Evolutionary conservation across 2,797 vertebrate species (phyloP), one percentile per base, ranked within the genome.

Genomic region (Scarus forsteni): DNA sequence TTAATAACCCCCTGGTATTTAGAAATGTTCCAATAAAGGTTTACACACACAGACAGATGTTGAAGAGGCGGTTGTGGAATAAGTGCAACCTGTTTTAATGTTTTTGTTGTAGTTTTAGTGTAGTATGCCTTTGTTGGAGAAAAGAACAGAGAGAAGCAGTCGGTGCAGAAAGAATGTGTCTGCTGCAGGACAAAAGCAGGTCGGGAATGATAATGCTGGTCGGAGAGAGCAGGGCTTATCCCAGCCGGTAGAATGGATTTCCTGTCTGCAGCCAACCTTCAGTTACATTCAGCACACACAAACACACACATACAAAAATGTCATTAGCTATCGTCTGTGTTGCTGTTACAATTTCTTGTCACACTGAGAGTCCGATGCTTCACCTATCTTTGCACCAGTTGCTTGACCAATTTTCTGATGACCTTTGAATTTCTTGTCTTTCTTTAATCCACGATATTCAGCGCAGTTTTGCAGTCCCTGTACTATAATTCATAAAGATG

Each of bases 231-330:
- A 54, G 73, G 80, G 90, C 88, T 94, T 90, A 93, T 89, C 79
- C 82, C 79, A 44, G 46, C 83, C 84, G 80, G 81, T 84, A 85
- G 85, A 79, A 45, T 73, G 91, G 92, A 94, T 92, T 94, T 94
- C 91, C 93, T 92, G 91, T 79, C 79, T 66, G 84, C 83, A 83
- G 73, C 87, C 84, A 91, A 78, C 80, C 73, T 83, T 91, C 87
- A 82, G 71, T 84, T 75, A 77, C 66, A 83, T 83, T 55, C 44
- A 57, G 67, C 63, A 66, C 16, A 54, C 52, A 18, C 55, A 60
- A 56, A 66, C 46, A 66, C 45, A 63, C 59, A 43, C 19, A 42
- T 12, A 52, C 27, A 63, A 57, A 50, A 18, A 53, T 45, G 39
- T 57, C 63, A 56, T 13, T 44, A 16, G 44, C 57, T 56, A 55